These are phyloP conservation scores for Ochropleura plecta DNA, from an alignment of 2,888 invertebrate species.

Conservation along the genomic window DNA sequence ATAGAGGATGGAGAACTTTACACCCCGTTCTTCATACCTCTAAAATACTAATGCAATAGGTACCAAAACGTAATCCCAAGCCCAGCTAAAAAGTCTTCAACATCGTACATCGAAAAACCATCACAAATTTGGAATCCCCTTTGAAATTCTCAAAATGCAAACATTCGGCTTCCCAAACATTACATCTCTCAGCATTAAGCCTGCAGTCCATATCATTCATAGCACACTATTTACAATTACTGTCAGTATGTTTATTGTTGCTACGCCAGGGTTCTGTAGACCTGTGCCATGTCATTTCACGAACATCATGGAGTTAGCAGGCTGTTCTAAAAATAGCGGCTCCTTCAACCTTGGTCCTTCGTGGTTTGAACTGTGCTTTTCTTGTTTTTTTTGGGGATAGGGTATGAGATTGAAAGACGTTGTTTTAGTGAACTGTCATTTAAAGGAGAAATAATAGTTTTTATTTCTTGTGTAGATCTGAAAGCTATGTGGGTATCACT, in stretches of 20 bases:
- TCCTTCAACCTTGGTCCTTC: slow-evolving; percentile 31
- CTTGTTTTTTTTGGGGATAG: neutral
- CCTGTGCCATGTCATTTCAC: slow-evolving; percentile 78
- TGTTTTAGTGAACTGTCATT: neutral
- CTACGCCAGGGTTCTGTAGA: slow-evolving; percentile 71
- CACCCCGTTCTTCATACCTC: too few species aligned
- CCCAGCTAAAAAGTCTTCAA: neutral
- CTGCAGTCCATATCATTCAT: slow-evolving; percentile 49
- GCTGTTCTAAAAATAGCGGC: slow-evolving; percentile 65
- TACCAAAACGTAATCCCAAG: neutral
- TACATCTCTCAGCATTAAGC: slow-evolving; percentile 52
- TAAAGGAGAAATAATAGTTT: neutral
- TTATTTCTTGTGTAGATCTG: neutral
- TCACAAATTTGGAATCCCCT: slow-evolving; percentile 8
- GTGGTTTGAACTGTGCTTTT: neutral
- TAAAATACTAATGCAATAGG: too few species aligned
- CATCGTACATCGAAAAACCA: neutral
- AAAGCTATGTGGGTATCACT: neutral
- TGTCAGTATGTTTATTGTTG: slow-evolving; percentile 79
- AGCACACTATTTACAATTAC: slow-evolving; percentile 72
- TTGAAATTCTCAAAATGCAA: slow-evolving; percentile 33
- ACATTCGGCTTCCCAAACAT: slow-evolving; percentile 49
- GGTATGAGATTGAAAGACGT: neutral
- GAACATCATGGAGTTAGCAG: slow-evolving; percentile 69
- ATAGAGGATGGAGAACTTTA: too few species aligned